Base-by-base conservation (phyloP, 2,797 vertebrate genomes). In the Tiaroga cobitis region DNA sequence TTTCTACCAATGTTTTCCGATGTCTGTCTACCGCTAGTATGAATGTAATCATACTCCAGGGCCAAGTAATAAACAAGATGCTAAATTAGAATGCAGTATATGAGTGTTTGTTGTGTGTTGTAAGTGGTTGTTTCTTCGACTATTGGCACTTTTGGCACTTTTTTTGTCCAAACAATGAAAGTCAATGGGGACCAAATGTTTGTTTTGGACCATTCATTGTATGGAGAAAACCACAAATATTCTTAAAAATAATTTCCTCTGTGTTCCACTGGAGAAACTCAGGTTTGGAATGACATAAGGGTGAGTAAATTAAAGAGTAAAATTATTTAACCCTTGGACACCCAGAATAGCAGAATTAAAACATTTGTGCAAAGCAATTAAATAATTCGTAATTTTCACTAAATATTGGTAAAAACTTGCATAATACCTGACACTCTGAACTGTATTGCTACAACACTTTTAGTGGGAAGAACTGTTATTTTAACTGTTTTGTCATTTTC, bases 21-120 rank as follows among this genome's bases (percentile, higher is more conserved):
- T 77, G 73, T 77, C 63, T 61, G 75, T 70, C 49, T 43, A 79
- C 16, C 75, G 70, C 51, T 59, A 67, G 24, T 37, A 49, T 26
- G 32, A 78, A 78, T 77, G 72, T 18, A 84, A 78, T 78, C 73
- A 6, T 37, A 43, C 49, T 34, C 65, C 34, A 39, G 51, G 65
- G 83, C n/a, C 65, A 39, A 67, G 54, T 56, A 84, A 70, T 32
- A 69, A 76, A 80, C 26, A 49, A 34, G 78, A 67, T 21, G 26
- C 32, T n/a, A 18, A 49, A 81, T 54, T 54, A 37, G 8, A 37
- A 68, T 37, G 4, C 39, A 67, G 41, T n/a, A 3, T 63, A 78
- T 43, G n/a, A 11, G 16, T 4, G 2, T 78, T 29, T 78, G n/a
- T 43, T 78, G 54, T 63, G 8, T 78, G 63, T 63, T 21, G n/a